A percentile compares a stretch with the other conserved stretches of the same genome.
phyloP scores from a whole-genome alignment of 2,888 invertebrate genomes.

The Parnassius orleans region DNA sequence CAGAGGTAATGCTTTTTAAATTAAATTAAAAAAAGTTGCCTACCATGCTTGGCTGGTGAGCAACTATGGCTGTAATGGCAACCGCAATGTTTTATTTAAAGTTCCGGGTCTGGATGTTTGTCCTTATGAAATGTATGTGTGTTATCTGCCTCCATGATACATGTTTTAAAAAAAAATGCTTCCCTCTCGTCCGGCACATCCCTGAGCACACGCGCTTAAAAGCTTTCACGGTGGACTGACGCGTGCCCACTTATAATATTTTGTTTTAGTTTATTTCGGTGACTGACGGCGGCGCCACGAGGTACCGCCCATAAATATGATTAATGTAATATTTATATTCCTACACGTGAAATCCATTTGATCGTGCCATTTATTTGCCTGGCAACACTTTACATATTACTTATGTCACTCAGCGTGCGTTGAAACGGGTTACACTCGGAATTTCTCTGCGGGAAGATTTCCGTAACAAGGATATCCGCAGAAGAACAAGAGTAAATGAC shows the following conservation, averaged over 20 bases:
- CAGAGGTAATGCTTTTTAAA: too few species aligned
- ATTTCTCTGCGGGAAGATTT: too few species aligned
- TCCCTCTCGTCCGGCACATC: conserved; percentile 24
- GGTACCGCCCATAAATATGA: conserved; percentile 7
- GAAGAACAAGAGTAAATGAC: too few species aligned
- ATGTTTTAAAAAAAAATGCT: conserved; percentile 7
- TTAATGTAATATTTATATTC: not conserved
- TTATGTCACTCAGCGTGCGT: too few species aligned
- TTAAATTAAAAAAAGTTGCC: too few species aligned
- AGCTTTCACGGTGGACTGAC: conserved; percentile 40
- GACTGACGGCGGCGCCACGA: conserved; percentile 18
- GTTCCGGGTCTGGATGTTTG: too few species aligned
- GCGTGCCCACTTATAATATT: conserved; percentile 26
- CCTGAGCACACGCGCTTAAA: conserved; percentile 37
- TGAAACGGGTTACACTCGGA: too few species aligned
- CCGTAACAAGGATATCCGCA: too few species aligned
- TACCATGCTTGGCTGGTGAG: too few species aligned
- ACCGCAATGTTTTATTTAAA: too few species aligned
- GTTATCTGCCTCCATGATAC: too few species aligned
- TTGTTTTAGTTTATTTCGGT: conserved; percentile 37
- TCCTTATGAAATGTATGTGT: not conserved
- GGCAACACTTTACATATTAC: not conserved
- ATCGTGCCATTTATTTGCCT: conserved; percentile 5
- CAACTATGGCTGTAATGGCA: too few species aligned
- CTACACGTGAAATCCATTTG: conserved; percentile 1